Conservation (phyloP, 2,113 vertebrate species). For the Prochilodus magdalenae region DNA sequence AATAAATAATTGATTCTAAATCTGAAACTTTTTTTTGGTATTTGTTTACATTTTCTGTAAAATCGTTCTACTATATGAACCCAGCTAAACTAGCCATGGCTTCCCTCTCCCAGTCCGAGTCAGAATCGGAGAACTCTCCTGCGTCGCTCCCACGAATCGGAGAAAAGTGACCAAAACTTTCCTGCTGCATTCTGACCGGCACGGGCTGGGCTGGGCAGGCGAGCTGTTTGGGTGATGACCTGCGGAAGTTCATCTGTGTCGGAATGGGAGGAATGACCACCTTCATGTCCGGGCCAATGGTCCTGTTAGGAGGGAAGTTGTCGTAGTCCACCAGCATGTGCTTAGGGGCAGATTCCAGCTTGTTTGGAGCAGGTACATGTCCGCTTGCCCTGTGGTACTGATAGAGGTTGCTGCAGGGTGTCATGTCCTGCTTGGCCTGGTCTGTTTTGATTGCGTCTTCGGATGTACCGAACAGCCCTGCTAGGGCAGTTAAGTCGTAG, state of each 20-base stretch:
- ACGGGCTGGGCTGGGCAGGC: slow-evolving; percentile 59
- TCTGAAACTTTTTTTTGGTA: background rate
- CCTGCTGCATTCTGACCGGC: slow-evolving; percentile 23
- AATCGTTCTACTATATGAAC: slow-evolving; percentile 71
- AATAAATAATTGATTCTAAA: slow-evolving; percentile 54
- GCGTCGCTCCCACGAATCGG: slow-evolving; percentile 70
- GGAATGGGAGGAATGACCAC: slow-evolving; percentile 78
- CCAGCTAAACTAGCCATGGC: slow-evolving; percentile 72
- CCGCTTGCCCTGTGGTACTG: slow-evolving; percentile 58
- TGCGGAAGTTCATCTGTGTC: slow-evolving; percentile 59
- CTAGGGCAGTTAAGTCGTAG: slow-evolving; percentile 51
- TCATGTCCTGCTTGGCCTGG: slow-evolving; percentile 51
- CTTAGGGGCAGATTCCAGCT: slow-evolving; percentile 31
- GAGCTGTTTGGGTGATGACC: slow-evolving; percentile 62
- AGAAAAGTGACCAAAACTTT: slow-evolving; percentile 71
- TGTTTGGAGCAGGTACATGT: slow-evolving; percentile 43
- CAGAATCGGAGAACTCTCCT: slow-evolving; percentile 76
- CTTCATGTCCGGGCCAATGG: slow-evolving; percentile 78
- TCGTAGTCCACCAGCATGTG: slow-evolving; percentile 75
- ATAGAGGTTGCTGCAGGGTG: slow-evolving; percentile 55
- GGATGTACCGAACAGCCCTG: slow-evolving; percentile 62
- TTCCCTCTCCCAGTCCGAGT: slow-evolving; percentile 84
- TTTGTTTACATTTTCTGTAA: background rate
- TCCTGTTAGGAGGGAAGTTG: slow-evolving; percentile 81
- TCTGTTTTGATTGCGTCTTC: slow-evolving; percentile 53